Conservation (phyloP, 1,140 invertebrate species). For the Bombus ignitus region DNA sequence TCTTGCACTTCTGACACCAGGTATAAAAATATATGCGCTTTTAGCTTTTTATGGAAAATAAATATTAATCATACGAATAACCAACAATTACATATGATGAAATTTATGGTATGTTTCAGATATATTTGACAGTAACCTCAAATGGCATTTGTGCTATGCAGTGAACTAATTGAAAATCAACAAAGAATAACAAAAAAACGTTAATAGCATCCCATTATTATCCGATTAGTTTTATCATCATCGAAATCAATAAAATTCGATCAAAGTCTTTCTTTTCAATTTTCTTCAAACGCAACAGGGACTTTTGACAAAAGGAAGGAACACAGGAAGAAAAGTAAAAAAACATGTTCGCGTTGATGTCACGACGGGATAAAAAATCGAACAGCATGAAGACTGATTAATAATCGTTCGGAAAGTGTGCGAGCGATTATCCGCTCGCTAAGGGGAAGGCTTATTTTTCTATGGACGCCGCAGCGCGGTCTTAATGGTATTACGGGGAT, state of each 20-base stretch:
- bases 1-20: not conserved
- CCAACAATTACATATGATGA: too few relatives aligned
- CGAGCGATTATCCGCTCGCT: constrained; percentile 40
- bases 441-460: constrained; percentile 38
- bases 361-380: too few relatives aligned
- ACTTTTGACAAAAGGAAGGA: too few relatives aligned
- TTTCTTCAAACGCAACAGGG: too few relatives aligned
- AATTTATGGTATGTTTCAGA: too few relatives aligned
- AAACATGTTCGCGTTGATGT: not conserved
- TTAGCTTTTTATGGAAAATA: not conserved
- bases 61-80: too few relatives aligned
- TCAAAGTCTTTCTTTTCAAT: not conserved
- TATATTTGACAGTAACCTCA: too few relatives aligned
- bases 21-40: not conserved
- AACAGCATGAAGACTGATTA: constrained; percentile 22
- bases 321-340: not conserved
- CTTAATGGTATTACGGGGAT: constrained; percentile 49
- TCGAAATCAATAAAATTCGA: not conserved
- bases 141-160: too few relatives aligned
- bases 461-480: constrained; percentile 6
- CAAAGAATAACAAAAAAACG: not conserved
- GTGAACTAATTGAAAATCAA: not conserved
- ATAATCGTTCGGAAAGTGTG: constrained; percentile 28
- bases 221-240: not conserved
- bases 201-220: not conserved